Conservation (phyloP, 2,888 invertebrate species). For the Epirrhoe alternata region DNA sequence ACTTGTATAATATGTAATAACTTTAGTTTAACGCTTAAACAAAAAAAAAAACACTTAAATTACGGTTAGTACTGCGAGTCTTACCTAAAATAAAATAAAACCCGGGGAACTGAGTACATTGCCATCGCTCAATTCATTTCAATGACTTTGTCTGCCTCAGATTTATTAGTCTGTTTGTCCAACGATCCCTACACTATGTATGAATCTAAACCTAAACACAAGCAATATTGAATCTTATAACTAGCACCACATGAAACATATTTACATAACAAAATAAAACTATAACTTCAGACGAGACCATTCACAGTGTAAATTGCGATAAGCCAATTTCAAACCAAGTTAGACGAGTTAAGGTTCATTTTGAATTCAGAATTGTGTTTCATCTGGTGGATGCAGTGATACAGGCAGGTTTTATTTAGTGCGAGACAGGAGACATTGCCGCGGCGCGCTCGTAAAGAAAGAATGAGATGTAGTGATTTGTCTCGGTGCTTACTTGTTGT, state of each 20-base stretch:
- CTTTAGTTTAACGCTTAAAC: too few species aligned
- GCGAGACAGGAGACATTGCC: conserved; percentile 10
- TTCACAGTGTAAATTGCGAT: neutral
- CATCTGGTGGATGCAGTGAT: conserved; percentile 10
- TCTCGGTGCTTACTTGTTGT: conserved; percentile 23
- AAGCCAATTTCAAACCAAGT: neutral
- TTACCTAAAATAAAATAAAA: conserved; percentile 5
- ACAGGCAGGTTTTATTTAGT: conserved; percentile 15
- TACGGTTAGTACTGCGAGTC: neutral
- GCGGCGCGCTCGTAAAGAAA: conserved; percentile 23
- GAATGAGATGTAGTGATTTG: conserved; percentile 30
- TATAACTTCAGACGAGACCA: neutral
- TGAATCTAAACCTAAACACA: neutral
- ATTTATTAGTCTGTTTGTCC: conserved; percentile 17
- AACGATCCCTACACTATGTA: neutral
- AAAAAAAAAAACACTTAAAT: neutral
- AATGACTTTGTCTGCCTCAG: conserved; percentile 11
- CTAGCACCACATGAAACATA: neutral
- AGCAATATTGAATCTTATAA: conserved; percentile 3
- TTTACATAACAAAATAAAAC: neutral
- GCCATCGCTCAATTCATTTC: conserved; percentile 15
- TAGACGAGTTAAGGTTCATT: neutral
- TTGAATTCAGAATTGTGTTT: neutral
- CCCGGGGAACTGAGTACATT: conserved; percentile 12
- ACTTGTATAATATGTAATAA: too few species aligned